Evolutionary conservation across 2,888 invertebrate species (phyloP).

Genomic region (Platerodrilus igneus): DNA sequence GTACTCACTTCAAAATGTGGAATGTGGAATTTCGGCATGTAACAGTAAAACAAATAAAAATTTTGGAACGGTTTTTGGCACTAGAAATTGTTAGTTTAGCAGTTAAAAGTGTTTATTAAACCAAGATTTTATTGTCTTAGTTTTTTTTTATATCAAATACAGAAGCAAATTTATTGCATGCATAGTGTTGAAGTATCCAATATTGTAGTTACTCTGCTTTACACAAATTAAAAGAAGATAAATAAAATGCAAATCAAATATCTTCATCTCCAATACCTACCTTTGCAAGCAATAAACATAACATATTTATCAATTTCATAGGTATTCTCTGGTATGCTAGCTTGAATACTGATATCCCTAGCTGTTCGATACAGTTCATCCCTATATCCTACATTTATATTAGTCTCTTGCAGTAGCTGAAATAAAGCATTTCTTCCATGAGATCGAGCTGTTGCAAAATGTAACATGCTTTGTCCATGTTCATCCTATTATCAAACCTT

Average conservation of each 20-base stretch:
- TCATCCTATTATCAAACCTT: slow-evolving; percentile 61
- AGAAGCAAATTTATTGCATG: too few species aligned
- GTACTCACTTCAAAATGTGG: too few species aligned
- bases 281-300: slow-evolving; percentile 38
- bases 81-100: too few species aligned
- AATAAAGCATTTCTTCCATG: slow-evolving; percentile 77
- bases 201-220: too few species aligned
- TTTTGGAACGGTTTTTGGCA: too few species aligned
- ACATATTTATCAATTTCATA: slow-evolving; percentile 64
- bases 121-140: too few species aligned
- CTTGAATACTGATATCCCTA: slow-evolving; percentile 77
- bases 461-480: slow-evolving; percentile 84
- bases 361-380: slow-evolving; percentile 86
- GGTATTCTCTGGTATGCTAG: slow-evolving; percentile 73
- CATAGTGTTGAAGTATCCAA: too few species aligned
- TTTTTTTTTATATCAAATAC: too few species aligned
- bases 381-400: slow-evolving; percentile 73
- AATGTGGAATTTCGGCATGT: too few species aligned
- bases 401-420: slow-evolving; percentile 74
- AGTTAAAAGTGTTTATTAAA: too few species aligned
- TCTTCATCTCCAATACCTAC: slow-evolving; percentile 4
- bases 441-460: slow-evolving; percentile 79
- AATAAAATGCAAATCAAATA: background rate
- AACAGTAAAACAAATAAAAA: too few species aligned
- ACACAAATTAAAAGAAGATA: background rate